These are phyloP conservation scores for Toxostoma redivivum DNA, from an alignment of 2,113 vertebrate species.

Conservation along the genomic window DNA sequence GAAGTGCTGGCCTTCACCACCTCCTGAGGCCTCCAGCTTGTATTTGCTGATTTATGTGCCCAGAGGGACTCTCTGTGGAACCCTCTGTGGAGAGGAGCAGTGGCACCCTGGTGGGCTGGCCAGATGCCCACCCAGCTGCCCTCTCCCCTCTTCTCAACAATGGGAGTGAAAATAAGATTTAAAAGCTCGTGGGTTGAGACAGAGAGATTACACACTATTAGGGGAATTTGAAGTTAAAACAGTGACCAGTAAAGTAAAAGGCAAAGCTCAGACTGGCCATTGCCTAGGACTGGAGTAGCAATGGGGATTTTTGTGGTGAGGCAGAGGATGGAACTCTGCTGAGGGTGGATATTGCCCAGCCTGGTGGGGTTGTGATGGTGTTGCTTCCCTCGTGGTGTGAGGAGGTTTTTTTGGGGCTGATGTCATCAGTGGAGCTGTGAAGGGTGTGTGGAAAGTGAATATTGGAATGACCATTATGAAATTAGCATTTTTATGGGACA, in stretches of 20 bases:
- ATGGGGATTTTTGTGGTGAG: neutral
- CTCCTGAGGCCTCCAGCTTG: neutral
- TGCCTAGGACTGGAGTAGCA: neutral
- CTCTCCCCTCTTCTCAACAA: neutral
- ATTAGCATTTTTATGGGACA: fast-evolving
- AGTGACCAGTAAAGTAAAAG: neutral
- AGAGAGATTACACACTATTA: neutral
- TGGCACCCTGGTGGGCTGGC: neutral
- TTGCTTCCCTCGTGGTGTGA: fast-evolving
- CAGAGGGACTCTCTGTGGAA: neutral
- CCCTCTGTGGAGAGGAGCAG: neutral
- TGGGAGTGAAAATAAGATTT: neutral
- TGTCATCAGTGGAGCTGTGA: neutral
- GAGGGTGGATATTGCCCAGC: neutral
- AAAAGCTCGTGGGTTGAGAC: neutral
- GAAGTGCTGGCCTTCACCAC: fast-evolving
- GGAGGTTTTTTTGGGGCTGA: neutral
- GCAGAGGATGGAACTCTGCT: neutral
- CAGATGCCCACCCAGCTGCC: neutral
- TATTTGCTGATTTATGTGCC: neutral
- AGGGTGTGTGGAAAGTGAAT: fast-evolving
- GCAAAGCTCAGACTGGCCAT: neutral
- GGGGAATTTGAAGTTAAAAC: neutral
- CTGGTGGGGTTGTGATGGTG: fast-evolving
- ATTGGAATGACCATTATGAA: neutral